Conservation (phyloP, 2,888 invertebrate genomes). For the Achlya flavicornis region DNA sequence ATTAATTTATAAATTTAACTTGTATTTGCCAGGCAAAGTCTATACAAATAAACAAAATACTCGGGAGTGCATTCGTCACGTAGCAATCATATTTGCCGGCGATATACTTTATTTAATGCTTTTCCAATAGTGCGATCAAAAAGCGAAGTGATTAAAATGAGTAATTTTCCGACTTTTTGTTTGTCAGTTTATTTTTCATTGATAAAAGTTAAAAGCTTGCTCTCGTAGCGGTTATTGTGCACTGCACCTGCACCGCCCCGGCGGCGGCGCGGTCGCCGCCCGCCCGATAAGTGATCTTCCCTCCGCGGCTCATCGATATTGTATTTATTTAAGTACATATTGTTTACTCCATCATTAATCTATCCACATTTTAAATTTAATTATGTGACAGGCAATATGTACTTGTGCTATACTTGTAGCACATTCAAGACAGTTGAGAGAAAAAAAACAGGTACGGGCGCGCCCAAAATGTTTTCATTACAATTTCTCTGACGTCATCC, state of each 20-base stretch:
- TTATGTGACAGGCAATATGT: neutral
- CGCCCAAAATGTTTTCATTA: constrained; percentile 56
- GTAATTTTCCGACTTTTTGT: constrained; percentile 49
- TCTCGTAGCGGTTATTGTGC: constrained; percentile 56
- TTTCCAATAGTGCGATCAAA: constrained; percentile 49
- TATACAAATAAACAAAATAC: constrained; percentile 44
- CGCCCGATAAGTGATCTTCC: constrained; percentile 58
- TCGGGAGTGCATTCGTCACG: constrained; percentile 58
- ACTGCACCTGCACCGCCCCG: constrained; percentile 31
- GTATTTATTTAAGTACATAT: constrained; percentile 34
- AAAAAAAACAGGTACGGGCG: constrained; percentile 30
- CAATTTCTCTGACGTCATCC: constrained; percentile 60
- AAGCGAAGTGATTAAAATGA: constrained; percentile 56
- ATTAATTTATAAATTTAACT: too few species aligned
- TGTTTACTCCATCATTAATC: constrained; percentile 52
- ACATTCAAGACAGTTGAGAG: constrained; percentile 28
- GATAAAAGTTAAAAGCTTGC: constrained; percentile 61
- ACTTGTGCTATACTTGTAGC: neutral
- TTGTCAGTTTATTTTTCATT: constrained; percentile 48
- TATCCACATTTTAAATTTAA: constrained; percentile 33
- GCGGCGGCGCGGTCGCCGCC: constrained; percentile 23
- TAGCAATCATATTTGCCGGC: constrained; percentile 51
- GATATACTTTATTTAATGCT: constrained; percentile 52
- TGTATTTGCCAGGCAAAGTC: too few species aligned
- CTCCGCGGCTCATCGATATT: constrained; percentile 60